Evolutionary conservation across 2,797 vertebrate genomes (phyloP).

Genomic region (Agapornis canus): DNA sequence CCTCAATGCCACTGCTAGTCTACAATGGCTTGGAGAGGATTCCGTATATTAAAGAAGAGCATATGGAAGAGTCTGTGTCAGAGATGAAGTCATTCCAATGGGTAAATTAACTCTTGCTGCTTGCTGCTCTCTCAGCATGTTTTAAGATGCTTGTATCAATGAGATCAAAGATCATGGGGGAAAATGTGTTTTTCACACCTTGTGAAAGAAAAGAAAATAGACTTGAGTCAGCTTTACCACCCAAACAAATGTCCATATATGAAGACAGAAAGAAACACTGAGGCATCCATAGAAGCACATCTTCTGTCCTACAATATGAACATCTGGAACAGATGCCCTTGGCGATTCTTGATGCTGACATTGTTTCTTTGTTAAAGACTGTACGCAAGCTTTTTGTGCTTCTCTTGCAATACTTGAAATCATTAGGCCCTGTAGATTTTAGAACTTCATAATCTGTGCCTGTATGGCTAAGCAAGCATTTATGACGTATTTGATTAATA

Average conservation of each 20-base stretch:
- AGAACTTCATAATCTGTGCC: background rate
- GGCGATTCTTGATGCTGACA: background rate
- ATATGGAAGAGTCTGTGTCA: background rate
- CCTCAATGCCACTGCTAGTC: background rate
- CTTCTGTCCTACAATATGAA: background rate
- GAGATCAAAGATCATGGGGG: background rate
- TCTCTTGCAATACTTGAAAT: background rate
- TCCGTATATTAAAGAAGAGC: background rate
- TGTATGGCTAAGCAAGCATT: background rate
- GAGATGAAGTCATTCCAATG: background rate
- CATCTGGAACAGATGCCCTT: slow-evolving; percentile 1
- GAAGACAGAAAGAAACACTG: background rate
- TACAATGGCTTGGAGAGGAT: background rate
- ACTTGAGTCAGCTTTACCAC: background rate
- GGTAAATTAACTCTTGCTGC: background rate
- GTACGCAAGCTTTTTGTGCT: background rate
- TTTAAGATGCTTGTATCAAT: background rate
- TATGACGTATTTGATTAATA: background rate
- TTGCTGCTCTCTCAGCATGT: background rate
- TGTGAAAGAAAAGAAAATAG: background rate
- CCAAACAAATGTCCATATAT: background rate
- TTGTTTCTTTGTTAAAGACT: background rate
- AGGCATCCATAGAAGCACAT: background rate
- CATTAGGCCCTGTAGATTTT: background rate
- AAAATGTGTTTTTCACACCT: background rate